Conservation (phyloP, 2,888 invertebrate genomes). For the Drosophila dives region DNA sequence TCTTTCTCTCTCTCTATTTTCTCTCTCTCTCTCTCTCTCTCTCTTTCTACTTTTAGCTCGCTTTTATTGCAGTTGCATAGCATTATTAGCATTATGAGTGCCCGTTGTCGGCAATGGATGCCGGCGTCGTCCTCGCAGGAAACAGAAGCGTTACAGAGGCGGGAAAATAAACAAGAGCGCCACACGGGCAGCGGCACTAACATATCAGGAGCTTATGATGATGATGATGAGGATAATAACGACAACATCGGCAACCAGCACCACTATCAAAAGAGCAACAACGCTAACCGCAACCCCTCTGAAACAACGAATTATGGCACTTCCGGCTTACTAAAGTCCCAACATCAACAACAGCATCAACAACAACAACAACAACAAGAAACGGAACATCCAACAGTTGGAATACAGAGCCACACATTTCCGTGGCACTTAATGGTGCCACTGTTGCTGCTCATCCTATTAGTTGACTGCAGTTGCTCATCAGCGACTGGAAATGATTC, state of each 20-base stretch:
- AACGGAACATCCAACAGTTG: slow-evolving; percentile 11
- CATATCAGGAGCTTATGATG: slow-evolving; percentile 73
- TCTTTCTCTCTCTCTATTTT: background rate
- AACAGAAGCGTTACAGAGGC: slow-evolving; percentile 39
- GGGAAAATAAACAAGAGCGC: slow-evolving; percentile 57
- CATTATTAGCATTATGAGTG: slow-evolving; percentile 52
- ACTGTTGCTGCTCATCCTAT: slow-evolving; percentile 26
- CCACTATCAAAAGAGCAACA: slow-evolving; percentile 48
- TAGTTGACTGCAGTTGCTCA: slow-evolving; percentile 35
- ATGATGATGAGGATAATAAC: slow-evolving; percentile 39
- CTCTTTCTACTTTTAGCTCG: background rate
- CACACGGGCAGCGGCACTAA: slow-evolving; percentile 48
- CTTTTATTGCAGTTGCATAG: slow-evolving; percentile 34
- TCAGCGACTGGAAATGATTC: slow-evolving; percentile 47
- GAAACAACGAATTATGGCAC: slow-evolving; percentile 60
- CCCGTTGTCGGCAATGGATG: slow-evolving; percentile 32
- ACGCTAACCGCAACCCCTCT: slow-evolving; percentile 17
- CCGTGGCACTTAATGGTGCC: slow-evolving; percentile 14
- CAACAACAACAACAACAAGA: slow-evolving; percentile 15
- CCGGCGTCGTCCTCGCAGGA: slow-evolving; percentile 36
- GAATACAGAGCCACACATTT: slow-evolving; percentile 13
- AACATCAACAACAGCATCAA: slow-evolving; percentile 33
- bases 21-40: background rate
- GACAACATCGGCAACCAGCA: slow-evolving; percentile 7
- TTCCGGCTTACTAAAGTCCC: slow-evolving; percentile 55